Evolutionary conservation across 2,113 vertebrate species (phyloP), one percentile per base, ranked within the genome.

Genomic region (Ophthalmolycus amberensis): DNA sequence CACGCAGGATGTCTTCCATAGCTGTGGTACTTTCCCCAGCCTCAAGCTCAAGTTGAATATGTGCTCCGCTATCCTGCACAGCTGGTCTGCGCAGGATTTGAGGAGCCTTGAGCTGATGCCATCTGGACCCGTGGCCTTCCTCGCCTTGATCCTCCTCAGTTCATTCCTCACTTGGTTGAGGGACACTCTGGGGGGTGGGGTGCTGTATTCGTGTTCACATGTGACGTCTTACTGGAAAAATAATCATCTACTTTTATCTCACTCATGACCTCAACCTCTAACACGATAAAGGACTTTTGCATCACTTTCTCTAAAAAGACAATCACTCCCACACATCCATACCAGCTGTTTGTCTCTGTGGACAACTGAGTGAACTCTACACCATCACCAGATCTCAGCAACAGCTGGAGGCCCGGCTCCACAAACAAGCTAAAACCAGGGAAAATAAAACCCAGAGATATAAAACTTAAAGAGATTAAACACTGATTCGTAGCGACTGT

Each of bases 401-500:
- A 80, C 88, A 88, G 80, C 89, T 86, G 89, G 70, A 75, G 5
- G 0, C 75, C 63, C 58, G 9, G 25, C 6, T 69, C 64, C 80
- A 66, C 56, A 76, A 83, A 88, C 85, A 84, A 65, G 64, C 68
- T 29, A 38, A 59, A 71, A 66, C 32, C 68, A 62, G 67, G 27
- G 7, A 48, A 74, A 64, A 77, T 79, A 67, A 73, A n/a, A 59
- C 3, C 20, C 62, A 81, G n/a, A 72, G n/a, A 27, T 27, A 72
- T 27, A 18, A 80, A 81, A 75, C 71, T 71, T 77, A 9, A 42
- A 63, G 66, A 85, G 89, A 85, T 87, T 85, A 85, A 82, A 63
- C 27, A 18, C 20, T 54, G 66, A 73, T 82, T 75, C 29, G 86
- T 67, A 50, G 72, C 6, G 6, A 70, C 25, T 80, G 82, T 71